These are phyloP conservation scores for Megalopta genalis DNA, from an alignment of 1,140 invertebrate species.

Conservation along the genomic window DNA sequence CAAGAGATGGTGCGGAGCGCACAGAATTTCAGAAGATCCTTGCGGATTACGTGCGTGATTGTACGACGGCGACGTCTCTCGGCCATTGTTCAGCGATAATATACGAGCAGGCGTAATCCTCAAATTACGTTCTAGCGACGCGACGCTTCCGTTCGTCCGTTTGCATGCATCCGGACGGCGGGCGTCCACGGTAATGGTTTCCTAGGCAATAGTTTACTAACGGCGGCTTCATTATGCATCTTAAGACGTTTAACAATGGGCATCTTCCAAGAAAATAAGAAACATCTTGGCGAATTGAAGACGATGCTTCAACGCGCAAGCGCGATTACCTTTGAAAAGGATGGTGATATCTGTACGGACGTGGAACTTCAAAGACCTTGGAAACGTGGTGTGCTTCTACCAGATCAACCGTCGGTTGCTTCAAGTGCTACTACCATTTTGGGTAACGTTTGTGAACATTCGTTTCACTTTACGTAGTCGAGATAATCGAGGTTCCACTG, in stretches of 20 bases:
- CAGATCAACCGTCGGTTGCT: no score
- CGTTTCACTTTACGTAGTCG: no score
- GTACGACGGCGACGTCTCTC: slow-evolving; percentile 63
- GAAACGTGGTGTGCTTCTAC: no score
- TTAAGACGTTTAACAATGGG: no score
- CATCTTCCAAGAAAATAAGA: not conserved
- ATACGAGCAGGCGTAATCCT: slow-evolving; percentile 69
- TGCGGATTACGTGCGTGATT: slow-evolving; percentile 70
- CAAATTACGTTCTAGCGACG: slow-evolving; percentile 67
- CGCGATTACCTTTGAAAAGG: no score
- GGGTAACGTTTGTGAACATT: no score
- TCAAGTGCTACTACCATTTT: no score
- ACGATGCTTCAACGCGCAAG: no score
- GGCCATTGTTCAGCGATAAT: slow-evolving; percentile 64
- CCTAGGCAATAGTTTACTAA: slow-evolving; percentile 66
- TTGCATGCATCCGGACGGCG: slow-evolving; percentile 38
- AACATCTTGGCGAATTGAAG: not conserved
- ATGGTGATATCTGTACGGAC: no score
- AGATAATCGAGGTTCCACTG: no score
- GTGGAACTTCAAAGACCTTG: no score
- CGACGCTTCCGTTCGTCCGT: slow-evolving; percentile 58
- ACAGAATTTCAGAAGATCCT: slow-evolving; percentile 67
- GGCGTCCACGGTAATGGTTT: slow-evolving; percentile 64
- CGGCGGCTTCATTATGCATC: slow-evolving; percentile 47
- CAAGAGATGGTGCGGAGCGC: slow-evolving; percentile 5